Base-by-base conservation (phyloP, 2,888 invertebrate species). In the Calephelis perditalis region DNA sequence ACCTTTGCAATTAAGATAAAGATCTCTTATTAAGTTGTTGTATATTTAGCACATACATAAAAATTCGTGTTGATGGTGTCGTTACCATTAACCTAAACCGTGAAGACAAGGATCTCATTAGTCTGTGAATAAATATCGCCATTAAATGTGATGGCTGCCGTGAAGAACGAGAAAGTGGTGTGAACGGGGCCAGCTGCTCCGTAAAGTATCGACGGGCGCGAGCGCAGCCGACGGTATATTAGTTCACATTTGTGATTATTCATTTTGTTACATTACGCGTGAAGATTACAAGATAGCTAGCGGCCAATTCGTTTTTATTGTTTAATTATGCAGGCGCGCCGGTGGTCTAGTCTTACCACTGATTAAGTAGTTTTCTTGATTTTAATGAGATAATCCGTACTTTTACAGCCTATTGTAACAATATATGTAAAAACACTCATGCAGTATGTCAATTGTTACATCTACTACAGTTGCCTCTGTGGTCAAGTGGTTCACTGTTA, bases 191-290 rank as follows among this genome's bases (percentile, higher is more conserved):
- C 49, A 49, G 52, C 26, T 35, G 52, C 26, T 35, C 35, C 15
- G 26, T 9, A 5, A 10, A 2, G 6, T 26, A 9, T 9, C 15
- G 35, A 2, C 35, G 26, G 35, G 35, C 46, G 52, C 46, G 46
- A 46, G 46, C n/a, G 46, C 1, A 7, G 40, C 40, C 6, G 40
- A 40, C 40, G 40, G 7, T 40, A 40, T 40, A 40, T 40, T 40
- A 40, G 46, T 46, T 35, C 52, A 52, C 52, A 52, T 15, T 40
- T 52, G 9, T 11, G 26, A 11, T 52, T 52, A 52, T 52, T 52
- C 52, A 52, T 52, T 52, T 52, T 52, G 52, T 52, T 52, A 52
- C 52, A 52, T 52, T 52, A 52, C 52, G 52, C 52, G 52, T 52
- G 35, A 52, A 52, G 52, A 52, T 52, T 52, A 52, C 52, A 52